Evolutionary conservation across 2,888 invertebrate genomes (phyloP), one percentile per base, ranked within the genome.

Genomic region (Amphipoea oculea): DNA sequence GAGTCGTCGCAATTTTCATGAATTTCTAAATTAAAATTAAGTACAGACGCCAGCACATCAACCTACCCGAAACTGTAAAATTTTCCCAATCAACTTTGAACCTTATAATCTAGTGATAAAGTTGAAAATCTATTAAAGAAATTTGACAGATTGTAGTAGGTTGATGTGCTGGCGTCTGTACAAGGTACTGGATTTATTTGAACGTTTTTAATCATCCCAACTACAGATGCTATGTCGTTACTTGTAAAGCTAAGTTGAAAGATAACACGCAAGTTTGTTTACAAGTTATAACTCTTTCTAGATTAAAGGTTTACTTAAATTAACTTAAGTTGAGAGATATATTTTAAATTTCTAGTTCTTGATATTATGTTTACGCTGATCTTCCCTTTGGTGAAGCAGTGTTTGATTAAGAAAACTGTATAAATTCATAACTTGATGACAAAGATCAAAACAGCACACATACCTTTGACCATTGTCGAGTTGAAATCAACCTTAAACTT

Each of bases 231-330:
- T 67, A 23, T 14, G 3, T 9, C 3, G 7, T 6, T 54, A n/a
- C 51, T 82, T 76, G 29, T 23, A 67, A 66, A 45, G 57, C 40
- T 20, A 70, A 79, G 20, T 74, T 73, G 9, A 72, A 48, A 79
- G 82, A 73, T 79, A 73, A 48, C 7, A 48, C 4, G 11, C 4
- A 17, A n/a, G 12, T 73, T 57, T 67, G 17, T 14, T 54, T n/a
- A 36, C 0, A 67, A 82, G n/a, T 60, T 80, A 36, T 69, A 9
- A 42, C 4, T 20, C 12, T 20, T 11, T 62, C 17, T 20, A 76
- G 60, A 79, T 51, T 29, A 42, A 23, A 66, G 40, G 11, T 57
- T 78, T 36, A 14, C 17, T 66, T 14, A 45, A 45, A 45, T 45
- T 11, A 45, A 45, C 11, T 12, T 45, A 29, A 63, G 36, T 45